phyloP scores from a whole-genome alignment of 1,140 invertebrate species.

The Megathymus violae region DNA sequence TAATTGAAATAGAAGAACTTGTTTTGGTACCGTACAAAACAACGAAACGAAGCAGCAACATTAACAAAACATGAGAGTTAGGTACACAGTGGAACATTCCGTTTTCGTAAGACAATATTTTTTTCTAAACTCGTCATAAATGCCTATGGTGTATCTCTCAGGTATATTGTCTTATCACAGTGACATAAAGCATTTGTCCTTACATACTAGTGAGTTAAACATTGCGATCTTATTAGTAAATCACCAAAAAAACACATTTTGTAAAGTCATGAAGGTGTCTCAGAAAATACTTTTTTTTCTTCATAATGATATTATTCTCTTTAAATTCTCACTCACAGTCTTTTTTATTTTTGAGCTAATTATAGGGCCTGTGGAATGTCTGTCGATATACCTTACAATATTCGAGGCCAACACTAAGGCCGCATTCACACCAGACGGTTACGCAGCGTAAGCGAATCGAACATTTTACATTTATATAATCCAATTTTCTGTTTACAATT shows the following conservation, averaged over 20 bases:
- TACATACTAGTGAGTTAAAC: conserved; percentile 82
- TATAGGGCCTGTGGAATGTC: conserved; percentile 77
- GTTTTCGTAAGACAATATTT: conserved; percentile 55
- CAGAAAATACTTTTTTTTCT: conserved; percentile 78
- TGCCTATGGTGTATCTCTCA: conserved; percentile 75
- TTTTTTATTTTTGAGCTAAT: conserved; percentile 79
- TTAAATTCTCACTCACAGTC: conserved; percentile 79
- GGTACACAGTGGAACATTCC: conserved; percentile 54
- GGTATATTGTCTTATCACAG: conserved; percentile 81
- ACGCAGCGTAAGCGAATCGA: conserved; percentile 9
- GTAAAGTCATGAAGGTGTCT: conserved; percentile 77
- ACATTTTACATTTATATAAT: background rate
- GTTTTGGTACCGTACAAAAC: background rate
- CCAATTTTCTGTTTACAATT: no score
- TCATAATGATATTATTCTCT: conserved; percentile 72
- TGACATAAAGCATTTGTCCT: conserved; percentile 81
- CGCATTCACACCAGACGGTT: conserved; percentile 37
- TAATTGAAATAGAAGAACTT: no score
- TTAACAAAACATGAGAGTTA: conserved; percentile 52
- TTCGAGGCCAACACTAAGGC: conserved; percentile 45
- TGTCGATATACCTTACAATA: conserved; percentile 56
- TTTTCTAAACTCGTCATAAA: conserved; percentile 65
- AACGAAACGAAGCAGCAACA: conserved; percentile 35
- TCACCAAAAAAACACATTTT: conserved; percentile 78
- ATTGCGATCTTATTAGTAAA: conserved; percentile 81